phyloP scores from a whole-genome alignment of 1,140 invertebrate genomes.

The Megalonaias nervosa region DNA sequence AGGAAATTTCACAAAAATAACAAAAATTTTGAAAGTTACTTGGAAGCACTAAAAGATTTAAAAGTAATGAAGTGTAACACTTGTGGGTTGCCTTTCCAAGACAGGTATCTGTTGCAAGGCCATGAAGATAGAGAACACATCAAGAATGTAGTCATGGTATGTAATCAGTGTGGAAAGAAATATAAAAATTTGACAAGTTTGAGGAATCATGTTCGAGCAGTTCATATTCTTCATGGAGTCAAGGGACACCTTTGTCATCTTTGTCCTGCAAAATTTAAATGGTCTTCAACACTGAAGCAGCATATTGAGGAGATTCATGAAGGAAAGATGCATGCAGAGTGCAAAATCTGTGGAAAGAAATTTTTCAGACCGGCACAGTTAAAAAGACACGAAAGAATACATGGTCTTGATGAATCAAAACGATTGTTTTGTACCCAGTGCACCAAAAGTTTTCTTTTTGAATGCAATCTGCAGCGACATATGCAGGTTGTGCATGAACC shows the following conservation, averaged over 20 bases:
- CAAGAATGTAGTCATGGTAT: constrained; percentile 1
- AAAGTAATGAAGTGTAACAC: constrained; percentile 33
- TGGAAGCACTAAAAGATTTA: constrained; percentile 11
- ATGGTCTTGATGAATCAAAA: constrained; percentile 44
- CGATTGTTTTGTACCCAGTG: constrained; percentile 44
- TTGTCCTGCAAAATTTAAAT: constrained; percentile 53
- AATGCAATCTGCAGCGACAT: constrained; percentile 53
- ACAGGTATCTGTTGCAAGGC: constrained; percentile 14
- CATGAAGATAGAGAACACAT: constrained; percentile 37
- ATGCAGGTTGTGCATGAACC: constrained; percentile 42
- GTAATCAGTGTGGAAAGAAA: constrained; percentile 37
- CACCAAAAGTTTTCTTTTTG: constrained; percentile 48
- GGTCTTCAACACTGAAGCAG: constrained; percentile 45
- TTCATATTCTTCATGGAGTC: constrained; percentile 42
- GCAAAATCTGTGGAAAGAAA: constrained; percentile 48
- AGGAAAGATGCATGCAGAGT: constrained; percentile 40
- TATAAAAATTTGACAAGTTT: constrained; percentile 46
- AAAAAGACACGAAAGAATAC: constrained; percentile 49
- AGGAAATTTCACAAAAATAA: constrained; percentile 41
- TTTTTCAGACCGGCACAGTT: constrained; percentile 52
- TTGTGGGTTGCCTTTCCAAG: constrained; percentile 23
- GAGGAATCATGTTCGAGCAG: constrained; percentile 44
- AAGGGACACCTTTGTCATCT: constrained; percentile 45
- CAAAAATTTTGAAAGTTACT: constrained; percentile 37
- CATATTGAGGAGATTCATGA: constrained; percentile 58